Evolutionary conservation across 2,797 vertebrate genomes (phyloP), one percentile per base, ranked within the genome.

Genomic region (Furcifer pardalis): DNA sequence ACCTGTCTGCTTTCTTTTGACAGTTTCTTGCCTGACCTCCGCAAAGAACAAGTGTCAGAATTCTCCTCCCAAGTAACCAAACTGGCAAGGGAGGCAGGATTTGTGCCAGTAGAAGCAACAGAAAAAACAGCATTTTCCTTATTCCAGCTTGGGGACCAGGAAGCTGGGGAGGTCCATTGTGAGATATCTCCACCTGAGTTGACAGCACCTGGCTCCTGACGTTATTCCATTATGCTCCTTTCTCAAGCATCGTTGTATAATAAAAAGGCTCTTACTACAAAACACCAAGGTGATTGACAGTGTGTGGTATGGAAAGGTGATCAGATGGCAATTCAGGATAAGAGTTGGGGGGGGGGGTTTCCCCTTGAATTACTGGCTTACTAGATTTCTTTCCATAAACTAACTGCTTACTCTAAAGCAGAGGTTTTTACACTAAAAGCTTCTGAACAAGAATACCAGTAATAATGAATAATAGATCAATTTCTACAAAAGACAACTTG

Each of bases 1-100:
- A 35, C 40, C 13, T 4, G 13, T 69, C 23, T 19, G 25, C 44
- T 4, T 15, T 60, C 82, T 19, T 71, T 7, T 84, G 65, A 83
- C 84, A 98, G 97, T 91, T 97, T 94, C 77, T 93, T 98, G 90
- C 84, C 97, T 90, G 97, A 97, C 77, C 90, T 97, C 78, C 95
- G 89, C 72, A 96, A 95, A 84, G 96, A 97, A 73, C 96, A 97
- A 83, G 92, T 96, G 62, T 90, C 83, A 0, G 93, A 91, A 79
- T 97, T 97, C 87, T 87, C 90, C 63, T 84, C 90, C 62, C 95
- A 81, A 89, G 95, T 95, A 35, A 49, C 19, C 1, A 91, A 90
- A 60, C 92, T 97, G 3, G 96, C 95, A 46, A 85, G 75, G 17
- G 92, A 93, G 60, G 94, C 94, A 4, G 97, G 95, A 83, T 97